Percentiles rank a stretch among this genome's conserved stretches.
These are phyloP conservation scores for Oriolus oriolus DNA, from an alignment of 2,113 vertebrate genomes.

Conservation along the genomic window DNA sequence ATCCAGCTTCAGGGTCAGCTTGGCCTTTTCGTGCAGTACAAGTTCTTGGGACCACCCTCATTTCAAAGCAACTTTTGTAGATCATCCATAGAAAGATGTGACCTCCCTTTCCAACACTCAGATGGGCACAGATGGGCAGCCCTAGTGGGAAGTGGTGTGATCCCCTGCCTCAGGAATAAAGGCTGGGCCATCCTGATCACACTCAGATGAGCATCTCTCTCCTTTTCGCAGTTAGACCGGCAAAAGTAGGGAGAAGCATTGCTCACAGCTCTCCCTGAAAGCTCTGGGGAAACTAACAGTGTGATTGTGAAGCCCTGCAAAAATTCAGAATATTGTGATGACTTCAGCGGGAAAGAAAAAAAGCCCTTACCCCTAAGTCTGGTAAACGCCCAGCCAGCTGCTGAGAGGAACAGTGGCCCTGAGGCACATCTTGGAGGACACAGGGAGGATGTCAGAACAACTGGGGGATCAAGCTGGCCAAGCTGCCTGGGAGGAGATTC, in stretches of 20 bases:
- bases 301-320: neutral
- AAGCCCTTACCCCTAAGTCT: neutral
- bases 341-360: neutral
- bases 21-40: neutral
- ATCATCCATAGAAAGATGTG: neutral
- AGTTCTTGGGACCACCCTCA: neutral
- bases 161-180: neutral
- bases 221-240: neutral
- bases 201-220: neutral
- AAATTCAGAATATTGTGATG: neutral
- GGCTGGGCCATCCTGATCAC: neutral
- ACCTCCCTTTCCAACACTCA: neutral
- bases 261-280: neutral
- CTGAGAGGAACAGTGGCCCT: neutral
- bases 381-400: neutral
- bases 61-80: neutral
- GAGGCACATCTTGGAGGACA: neutral
- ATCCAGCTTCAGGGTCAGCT: neutral
- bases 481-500: neutral
- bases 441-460: neutral
- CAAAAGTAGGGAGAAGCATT: neutral
- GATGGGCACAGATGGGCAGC: neutral
- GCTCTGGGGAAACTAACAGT: neutral
- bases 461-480: neutral
- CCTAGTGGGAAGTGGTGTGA: neutral